phyloP scores from a whole-genome alignment of 2,888 invertebrate genomes.

The Hydroisotoma schaefferi region DNA sequence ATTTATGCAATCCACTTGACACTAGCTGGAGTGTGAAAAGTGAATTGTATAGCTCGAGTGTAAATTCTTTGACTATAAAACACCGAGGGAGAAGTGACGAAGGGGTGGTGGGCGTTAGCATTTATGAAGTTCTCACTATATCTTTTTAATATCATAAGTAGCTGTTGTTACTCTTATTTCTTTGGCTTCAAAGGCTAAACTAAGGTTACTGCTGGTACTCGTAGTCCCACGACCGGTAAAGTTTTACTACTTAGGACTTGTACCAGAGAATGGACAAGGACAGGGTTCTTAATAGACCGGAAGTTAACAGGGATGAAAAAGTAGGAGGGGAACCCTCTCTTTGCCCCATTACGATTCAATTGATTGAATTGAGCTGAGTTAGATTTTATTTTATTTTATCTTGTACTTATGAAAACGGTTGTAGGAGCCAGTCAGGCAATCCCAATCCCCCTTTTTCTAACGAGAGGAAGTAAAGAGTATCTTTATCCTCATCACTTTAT shows the following conservation, averaged over 20 bases:
- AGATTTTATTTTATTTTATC: slow-evolving; percentile 18
- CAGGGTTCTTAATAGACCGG: not conserved
- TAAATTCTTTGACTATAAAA: too few relatives aligned
- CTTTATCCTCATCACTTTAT: slow-evolving; percentile 5
- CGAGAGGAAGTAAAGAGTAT: not conserved
- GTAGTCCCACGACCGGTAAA: not conserved
- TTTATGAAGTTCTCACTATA: too few relatives aligned
- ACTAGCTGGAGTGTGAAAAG: not conserved
- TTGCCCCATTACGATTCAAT: slow-evolving; percentile 23
- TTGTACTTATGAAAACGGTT: not conserved
- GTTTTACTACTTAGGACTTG: not conserved
- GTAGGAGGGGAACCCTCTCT: not conserved
- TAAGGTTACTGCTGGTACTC: not conserved
- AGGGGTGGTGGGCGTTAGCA: slow-evolving; percentile 6
- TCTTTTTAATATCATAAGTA: slow-evolving; percentile 8
- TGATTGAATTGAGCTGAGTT: slow-evolving; percentile 40
- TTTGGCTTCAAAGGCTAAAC: not conserved
- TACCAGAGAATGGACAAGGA: not conserved
- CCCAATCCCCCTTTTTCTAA: not conserved
- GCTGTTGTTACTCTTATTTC: slow-evolving; percentile 5
- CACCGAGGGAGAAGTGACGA: too few relatives aligned
- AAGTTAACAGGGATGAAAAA: too few relatives aligned
- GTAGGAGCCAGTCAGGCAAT: not conserved
- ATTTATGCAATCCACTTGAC: slow-evolving; percentile 3
- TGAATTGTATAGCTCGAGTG: too few relatives aligned